phyloP scores from a whole-genome alignment of 2,113 vertebrate genomes.

The Gallinago media region DNA sequence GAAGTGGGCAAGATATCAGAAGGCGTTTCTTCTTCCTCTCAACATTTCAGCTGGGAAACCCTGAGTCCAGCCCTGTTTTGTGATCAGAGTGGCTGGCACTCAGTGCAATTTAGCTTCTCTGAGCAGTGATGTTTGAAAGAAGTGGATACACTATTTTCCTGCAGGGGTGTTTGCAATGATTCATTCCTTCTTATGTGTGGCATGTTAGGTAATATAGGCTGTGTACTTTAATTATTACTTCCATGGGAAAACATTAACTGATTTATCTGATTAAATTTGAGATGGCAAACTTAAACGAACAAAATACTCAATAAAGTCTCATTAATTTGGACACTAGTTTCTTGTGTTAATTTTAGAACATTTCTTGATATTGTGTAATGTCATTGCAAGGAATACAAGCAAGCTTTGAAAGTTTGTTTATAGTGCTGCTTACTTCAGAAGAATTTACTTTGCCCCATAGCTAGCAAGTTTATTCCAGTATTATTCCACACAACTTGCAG shows the following conservation, averaged over 20 bases:
- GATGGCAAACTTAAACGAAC: neutral
- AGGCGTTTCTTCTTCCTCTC: neutral
- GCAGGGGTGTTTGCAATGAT: neutral
- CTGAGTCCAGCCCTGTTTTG: neutral
- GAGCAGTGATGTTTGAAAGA: neutral
- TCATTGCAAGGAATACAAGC: neutral
- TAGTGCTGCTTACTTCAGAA: neutral
- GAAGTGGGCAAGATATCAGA: neutral
- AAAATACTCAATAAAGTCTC: neutral
- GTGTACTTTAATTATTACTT: neutral
- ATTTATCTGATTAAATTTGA: conserved; percentile 24
- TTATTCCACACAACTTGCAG: neutral
- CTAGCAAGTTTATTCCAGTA: neutral
- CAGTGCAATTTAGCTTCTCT: neutral
- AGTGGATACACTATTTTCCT: neutral
- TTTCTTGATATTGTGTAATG: neutral
- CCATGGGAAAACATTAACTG: neutral
- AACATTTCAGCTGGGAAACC: neutral
- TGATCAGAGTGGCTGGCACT: neutral
- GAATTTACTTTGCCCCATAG: neutral
- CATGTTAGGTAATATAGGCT: neutral
- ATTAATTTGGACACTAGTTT: neutral
- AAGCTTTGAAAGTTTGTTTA: neutral
- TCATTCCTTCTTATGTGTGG: neutral
- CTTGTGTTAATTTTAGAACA: neutral